Base-by-base conservation (phyloP, 2,888 invertebrate genomes). In the Torymus aiolomorphi region DNA sequence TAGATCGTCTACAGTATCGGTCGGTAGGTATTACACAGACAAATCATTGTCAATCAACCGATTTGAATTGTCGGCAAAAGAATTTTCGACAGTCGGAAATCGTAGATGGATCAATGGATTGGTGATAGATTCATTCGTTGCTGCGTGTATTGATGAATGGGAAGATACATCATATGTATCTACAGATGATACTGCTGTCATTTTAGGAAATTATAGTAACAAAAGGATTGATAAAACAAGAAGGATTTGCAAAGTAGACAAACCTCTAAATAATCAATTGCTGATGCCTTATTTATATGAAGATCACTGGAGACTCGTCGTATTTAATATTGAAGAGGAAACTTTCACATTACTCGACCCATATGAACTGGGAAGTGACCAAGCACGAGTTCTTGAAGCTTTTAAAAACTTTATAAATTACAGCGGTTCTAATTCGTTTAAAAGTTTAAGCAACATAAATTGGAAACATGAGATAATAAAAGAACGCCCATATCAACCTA, bases 281-380 rank as follows among this genome's bases (percentile, higher is more conserved):
- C 16, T 72, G 1, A 51, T 72, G 14, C 62, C 72, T 0, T 72
- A 72, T n/a, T n/a, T n/a, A n/a, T n/a, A n/a, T n/a, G n/a, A n/a
- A n/a, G n/a, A n/a, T n/a, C n/a, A n/a, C n/a, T 73, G 73, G 73
- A 2, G 62, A 18, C 11, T 73, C 16, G n/a, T 73, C 8, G 11
- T 54, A 14, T 16, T 54, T 1, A 18, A 73, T 54, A 11, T 16
- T 4, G 2, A 63, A 54, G 42, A 73, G 14, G 8, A 56, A 56
- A 54, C 16, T 11, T 24, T 72, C 52, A 52, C 51, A 24, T 1
- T 62, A 3, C 12, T 72, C 8, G 72, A 72, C 31, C 62, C 72
- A 13, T 72, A 72, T 16, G 59, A 18, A 42, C n/a, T 5, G n/a
- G 14, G 20, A 18, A 62, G 11, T 0, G 62, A 24, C 10, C 13